Conservation (phyloP, 2,888 invertebrate species). For the Cyclophora albipunctata region DNA sequence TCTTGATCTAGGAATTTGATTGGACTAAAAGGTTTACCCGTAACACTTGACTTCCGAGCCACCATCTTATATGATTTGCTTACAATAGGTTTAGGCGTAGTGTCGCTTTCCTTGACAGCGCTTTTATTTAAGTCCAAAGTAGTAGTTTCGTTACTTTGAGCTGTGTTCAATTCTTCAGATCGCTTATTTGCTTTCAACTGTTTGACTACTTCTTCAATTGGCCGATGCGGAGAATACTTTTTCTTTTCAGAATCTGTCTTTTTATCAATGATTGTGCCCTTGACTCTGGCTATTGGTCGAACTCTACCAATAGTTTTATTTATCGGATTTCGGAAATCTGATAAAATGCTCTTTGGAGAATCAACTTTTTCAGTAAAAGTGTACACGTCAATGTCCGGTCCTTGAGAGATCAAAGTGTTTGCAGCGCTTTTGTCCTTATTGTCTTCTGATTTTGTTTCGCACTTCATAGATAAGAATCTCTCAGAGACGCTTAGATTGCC, state of each 20-base stretch:
- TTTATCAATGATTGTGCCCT: slow-evolving; percentile 67
- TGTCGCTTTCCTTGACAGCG: slow-evolving; percentile 38
- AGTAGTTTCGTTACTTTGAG: slow-evolving; percentile 25
- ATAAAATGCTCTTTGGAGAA: slow-evolving; percentile 64
- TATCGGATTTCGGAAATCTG: slow-evolving; percentile 58
- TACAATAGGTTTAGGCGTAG: slow-evolving; percentile 58
- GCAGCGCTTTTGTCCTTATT: slow-evolving; percentile 45
- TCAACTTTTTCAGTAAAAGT: slow-evolving; percentile 69
- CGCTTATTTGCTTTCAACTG: slow-evolving; percentile 61
- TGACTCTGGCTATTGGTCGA: slow-evolving; percentile 67
- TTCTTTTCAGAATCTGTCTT: slow-evolving; percentile 61
- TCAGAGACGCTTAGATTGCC: slow-evolving; percentile 65
- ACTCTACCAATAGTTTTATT: slow-evolving; percentile 63
- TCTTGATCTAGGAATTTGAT: slow-evolving; percentile 60
- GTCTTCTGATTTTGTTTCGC: slow-evolving; percentile 53
- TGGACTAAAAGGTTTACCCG: slow-evolving; percentile 68
- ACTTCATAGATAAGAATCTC: slow-evolving; percentile 59
- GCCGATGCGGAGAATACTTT: slow-evolving; percentile 64
- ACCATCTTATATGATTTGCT: slow-evolving; percentile 73
- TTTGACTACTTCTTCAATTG: slow-evolving; percentile 68
- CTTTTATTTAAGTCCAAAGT: slow-evolving; percentile 25
- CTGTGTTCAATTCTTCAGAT: slow-evolving; percentile 46
- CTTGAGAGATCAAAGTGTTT: slow-evolving; percentile 56
- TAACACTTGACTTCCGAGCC: slow-evolving; percentile 67
- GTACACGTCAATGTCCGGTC: slow-evolving; percentile 65